Evolutionary conservation across 2,888 invertebrate genomes (phyloP).

Genomic region (Aleiodes alternator): DNA sequence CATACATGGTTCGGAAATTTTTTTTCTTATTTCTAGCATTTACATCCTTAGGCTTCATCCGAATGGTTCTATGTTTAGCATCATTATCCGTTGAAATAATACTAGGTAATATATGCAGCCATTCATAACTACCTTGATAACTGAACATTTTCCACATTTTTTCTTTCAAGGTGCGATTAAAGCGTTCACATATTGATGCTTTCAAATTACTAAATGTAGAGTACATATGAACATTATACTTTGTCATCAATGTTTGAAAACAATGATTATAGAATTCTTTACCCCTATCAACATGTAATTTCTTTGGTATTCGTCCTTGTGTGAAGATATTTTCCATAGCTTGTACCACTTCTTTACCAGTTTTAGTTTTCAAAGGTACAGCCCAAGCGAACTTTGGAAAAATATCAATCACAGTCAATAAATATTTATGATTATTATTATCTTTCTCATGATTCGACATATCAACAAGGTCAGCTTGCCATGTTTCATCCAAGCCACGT

Average conservation of each 20-base stretch:
- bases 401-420: background rate
- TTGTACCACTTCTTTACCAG: slow-evolving; percentile 58
- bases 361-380: slow-evolving; percentile 66
- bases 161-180: no score
- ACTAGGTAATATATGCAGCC: slow-evolving; percentile 48
- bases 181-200: no score
- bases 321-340: slow-evolving; percentile 55
- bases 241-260: slow-evolving; percentile 45
- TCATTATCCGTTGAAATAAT: slow-evolving; percentile 61
- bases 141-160: slow-evolving; percentile 45
- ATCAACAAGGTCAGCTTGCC: no score
- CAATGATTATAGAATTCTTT: slow-evolving; percentile 51
- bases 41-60: slow-evolving; percentile 59
- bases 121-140: slow-evolving; percentile 19
- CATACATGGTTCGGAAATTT: slow-evolving; percentile 43
- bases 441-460: no score
- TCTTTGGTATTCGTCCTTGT: slow-evolving; percentile 46
- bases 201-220: no score
- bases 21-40: no score
- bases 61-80: slow-evolving; percentile 66
- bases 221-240: no score
- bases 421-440: no score
- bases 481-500: no score
- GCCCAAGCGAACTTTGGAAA: slow-evolving; percentile 73
- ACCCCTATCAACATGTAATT: slow-evolving; percentile 48